These are phyloP conservation scores for Esox masquinongy DNA, from an alignment of 2,797 vertebrate species.

Conservation along the genomic window DNA sequence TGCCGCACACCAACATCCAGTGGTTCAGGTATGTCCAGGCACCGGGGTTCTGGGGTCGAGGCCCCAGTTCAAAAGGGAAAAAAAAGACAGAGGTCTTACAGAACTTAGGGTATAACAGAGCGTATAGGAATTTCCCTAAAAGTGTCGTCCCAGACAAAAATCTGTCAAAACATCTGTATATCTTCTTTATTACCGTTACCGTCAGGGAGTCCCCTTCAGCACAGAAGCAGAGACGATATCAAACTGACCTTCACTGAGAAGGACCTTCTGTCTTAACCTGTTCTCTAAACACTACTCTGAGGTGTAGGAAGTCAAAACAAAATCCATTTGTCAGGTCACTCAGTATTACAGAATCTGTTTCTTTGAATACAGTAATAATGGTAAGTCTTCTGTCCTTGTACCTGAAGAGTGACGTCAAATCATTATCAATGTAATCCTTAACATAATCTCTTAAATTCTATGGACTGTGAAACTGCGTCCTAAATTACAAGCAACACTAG, in stretches of 20 bases:
- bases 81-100: too few species aligned
- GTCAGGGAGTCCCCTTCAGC: background rate
- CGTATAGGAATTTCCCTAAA: background rate
- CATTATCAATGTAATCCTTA: background rate
- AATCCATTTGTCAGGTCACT: background rate
- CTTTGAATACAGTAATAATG: background rate
- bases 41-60: background rate
- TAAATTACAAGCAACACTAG: too few species aligned
- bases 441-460: too few species aligned
- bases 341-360: background rate
- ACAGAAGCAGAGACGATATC: background rate
- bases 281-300: background rate
- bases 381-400: background rate
- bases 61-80: background rate
- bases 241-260: background rate
- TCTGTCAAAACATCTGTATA: background rate
- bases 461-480: too few species aligned
- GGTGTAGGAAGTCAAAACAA: background rate
- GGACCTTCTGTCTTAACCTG: background rate
- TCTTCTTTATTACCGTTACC: too few species aligned
- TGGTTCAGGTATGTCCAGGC: conserved; percentile 85
- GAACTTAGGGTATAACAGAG: too few species aligned
- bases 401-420: background rate
- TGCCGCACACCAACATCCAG: conserved; percentile 90
- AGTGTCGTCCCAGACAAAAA: too few species aligned